Evolutionary conservation across 2,888 invertebrate species (phyloP).

Genomic region (Dolichopus griseipennis): DNA sequence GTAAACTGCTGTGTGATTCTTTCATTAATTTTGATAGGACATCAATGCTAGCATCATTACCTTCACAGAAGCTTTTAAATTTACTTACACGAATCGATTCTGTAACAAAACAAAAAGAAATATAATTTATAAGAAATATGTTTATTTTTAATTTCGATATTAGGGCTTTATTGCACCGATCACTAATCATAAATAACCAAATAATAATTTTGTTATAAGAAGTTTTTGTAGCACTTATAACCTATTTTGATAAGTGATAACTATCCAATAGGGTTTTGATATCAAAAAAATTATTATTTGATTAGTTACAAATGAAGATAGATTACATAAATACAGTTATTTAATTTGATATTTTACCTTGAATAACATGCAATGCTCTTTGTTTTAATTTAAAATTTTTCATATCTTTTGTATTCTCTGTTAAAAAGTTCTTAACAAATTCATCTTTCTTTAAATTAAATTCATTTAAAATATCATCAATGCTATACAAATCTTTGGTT

Average conservation of each 20-base stretch:
- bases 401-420: conserved; percentile 54
- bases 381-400: conserved; percentile 68
- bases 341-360: conserved; percentile 54
- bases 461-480: conserved; percentile 55
- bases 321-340: too few relatives aligned
- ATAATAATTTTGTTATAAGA: neutral
- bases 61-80: conserved; percentile 59
- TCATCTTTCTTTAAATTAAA: conserved; percentile 51
- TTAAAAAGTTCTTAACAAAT: conserved; percentile 58
- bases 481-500: conserved; percentile 57
- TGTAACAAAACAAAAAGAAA: conserved; percentile 35
- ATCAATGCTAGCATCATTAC: conserved; percentile 41
- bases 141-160: too few relatives aligned
- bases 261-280: too few relatives aligned
- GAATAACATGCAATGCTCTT: conserved; percentile 81
- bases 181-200: too few relatives aligned
- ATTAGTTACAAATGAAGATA: too few relatives aligned
- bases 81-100: conserved; percentile 78
- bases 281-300: too few relatives aligned
- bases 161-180: too few relatives aligned
- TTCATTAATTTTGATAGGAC: conserved; percentile 76
- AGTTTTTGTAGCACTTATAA: too few relatives aligned
- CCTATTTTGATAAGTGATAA: too few relatives aligned
- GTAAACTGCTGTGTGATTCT: conserved; percentile 78
- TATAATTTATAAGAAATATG: too few relatives aligned